Evolutionary conservation across 2,113 vertebrate species (phyloP).

Genomic region (Dipodomys ordii): DNA sequence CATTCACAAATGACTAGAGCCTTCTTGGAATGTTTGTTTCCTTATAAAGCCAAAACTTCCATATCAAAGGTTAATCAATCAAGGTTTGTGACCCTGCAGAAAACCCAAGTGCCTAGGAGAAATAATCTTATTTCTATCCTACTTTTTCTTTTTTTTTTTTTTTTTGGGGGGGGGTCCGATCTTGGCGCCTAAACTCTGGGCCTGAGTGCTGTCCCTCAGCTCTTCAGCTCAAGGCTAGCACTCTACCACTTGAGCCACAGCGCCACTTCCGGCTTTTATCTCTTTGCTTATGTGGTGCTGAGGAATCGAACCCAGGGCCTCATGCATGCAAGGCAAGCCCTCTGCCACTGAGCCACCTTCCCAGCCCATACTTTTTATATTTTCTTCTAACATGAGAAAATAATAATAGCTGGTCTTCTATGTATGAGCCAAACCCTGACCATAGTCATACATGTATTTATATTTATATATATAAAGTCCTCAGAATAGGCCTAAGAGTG

Average conservation of each 20-base stretch:
- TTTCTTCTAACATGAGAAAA: neutral
- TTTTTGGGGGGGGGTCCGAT: no score
- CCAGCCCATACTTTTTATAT: conserved; percentile 43
- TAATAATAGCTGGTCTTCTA: conserved; percentile 26
- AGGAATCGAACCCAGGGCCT: no score
- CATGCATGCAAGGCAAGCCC: no score
- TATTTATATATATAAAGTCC: conserved; percentile 14
- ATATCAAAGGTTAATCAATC: conserved; percentile 44
- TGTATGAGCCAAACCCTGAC: neutral
- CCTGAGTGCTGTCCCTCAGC: no score
- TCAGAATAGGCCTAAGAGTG: conserved; percentile 3
- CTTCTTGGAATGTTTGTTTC: conserved; percentile 57
- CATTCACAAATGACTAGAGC: conserved; percentile 75
- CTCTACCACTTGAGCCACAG: no score
- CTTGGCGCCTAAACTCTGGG: no score
- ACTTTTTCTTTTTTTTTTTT: no score
- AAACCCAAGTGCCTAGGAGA: conserved; percentile 51
- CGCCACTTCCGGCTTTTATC: no score
- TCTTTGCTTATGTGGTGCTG: no score
- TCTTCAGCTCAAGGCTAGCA: no score
- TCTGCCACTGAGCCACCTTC: no score
- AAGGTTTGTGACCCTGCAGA: conserved; percentile 32
- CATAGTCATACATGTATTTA: no score
- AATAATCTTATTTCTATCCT: conserved; percentile 41
- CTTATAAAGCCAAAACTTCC: conserved; percentile 70